Evolutionary conservation across 1,140 invertebrate genomes (phyloP).

Genomic region (Telenomus remus): DNA sequence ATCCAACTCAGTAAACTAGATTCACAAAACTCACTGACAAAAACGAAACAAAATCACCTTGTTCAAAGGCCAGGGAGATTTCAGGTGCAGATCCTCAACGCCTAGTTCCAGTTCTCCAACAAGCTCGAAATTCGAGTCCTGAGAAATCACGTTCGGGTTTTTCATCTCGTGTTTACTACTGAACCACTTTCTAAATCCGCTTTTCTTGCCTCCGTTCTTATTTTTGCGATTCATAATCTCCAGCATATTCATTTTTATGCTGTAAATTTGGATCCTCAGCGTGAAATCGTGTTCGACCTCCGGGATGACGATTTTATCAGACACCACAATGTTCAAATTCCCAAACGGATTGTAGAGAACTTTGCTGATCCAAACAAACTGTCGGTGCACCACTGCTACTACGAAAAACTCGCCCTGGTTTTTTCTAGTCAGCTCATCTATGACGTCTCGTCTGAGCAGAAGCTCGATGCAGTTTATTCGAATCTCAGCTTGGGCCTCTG

Average conservation of each 20-base stretch:
- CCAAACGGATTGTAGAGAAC: conserved; percentile 53
- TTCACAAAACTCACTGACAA: conserved; percentile 1
- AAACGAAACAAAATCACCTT: conserved; percentile 42
- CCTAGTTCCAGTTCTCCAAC: conserved; percentile 54
- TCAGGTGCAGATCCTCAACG: conserved; percentile 49
- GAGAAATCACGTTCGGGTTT: conserved; percentile 5
- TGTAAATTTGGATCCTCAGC: conserved; percentile 59
- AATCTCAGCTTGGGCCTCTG: conserved; percentile 27
- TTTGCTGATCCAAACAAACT: conserved; percentile 61
- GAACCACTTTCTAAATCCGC: conserved; percentile 26
- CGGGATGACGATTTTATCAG: conserved; percentile 56
- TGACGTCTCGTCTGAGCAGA: conserved; percentile 45
- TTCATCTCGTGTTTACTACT: conserved; percentile 20
- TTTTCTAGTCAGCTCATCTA: conserved; percentile 18
- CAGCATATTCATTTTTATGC: conserved; percentile 47
- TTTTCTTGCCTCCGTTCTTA: conserved; percentile 58
- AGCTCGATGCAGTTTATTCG: conserved; percentile 54
- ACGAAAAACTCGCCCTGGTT: conserved; percentile 62
- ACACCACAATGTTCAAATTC: conserved; percentile 50
- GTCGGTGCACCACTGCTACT: conserved; percentile 59
- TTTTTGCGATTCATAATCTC: conserved; percentile 46
- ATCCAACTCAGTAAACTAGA: conserved; percentile 6
- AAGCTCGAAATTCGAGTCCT: conserved; percentile 54
- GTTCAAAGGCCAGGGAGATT: conserved; percentile 60
- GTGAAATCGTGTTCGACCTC: conserved; percentile 65